These are phyloP conservation scores for Hydrotaea cyrtoneurina DNA, from an alignment of 2,888 invertebrate species.

Conservation along the genomic window DNA sequence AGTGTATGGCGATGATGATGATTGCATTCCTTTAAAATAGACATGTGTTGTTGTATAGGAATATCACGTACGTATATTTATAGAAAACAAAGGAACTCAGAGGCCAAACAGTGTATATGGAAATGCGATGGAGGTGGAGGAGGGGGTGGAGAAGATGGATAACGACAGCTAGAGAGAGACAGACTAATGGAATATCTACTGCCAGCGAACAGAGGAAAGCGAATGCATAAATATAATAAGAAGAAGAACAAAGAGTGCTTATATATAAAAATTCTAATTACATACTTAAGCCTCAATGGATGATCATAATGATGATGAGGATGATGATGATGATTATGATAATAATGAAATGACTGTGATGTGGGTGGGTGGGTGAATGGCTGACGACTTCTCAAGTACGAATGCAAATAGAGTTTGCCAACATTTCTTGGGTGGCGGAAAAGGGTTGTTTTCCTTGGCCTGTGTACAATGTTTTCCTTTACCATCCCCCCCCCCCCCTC, in stretches of 20 bases:
- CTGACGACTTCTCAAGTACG: not conserved
- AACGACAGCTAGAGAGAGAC: not conserved
- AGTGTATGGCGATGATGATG: not conserved
- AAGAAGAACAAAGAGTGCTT: not conserved
- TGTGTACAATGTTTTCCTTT: not conserved
- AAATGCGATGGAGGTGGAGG: not conserved
- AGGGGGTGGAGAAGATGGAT: not conserved
- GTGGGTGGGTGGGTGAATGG: not conserved
- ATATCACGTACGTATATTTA: not conserved
- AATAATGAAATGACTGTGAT: not conserved
- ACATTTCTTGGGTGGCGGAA: constrained; percentile 22
- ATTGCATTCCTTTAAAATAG: constrained; percentile 12
- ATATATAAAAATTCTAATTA: not conserved
- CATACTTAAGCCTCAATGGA: constrained; percentile 11
- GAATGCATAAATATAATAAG: not conserved
- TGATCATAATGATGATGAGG: not conserved
- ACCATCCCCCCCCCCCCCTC: too few relatives aligned
- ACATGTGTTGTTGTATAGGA: not conserved
- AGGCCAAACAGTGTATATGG: not conserved
- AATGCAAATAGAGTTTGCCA: constrained; percentile 17
- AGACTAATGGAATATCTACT: constrained; percentile 16
- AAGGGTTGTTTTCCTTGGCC: not conserved
- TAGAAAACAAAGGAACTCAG: not conserved
- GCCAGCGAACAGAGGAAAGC: not conserved
- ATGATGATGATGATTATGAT: not conserved